These are phyloP conservation scores for Macaca mulatta DNA, from an alignment of 2,113 vertebrate species.

Conservation along the genomic window DNA sequence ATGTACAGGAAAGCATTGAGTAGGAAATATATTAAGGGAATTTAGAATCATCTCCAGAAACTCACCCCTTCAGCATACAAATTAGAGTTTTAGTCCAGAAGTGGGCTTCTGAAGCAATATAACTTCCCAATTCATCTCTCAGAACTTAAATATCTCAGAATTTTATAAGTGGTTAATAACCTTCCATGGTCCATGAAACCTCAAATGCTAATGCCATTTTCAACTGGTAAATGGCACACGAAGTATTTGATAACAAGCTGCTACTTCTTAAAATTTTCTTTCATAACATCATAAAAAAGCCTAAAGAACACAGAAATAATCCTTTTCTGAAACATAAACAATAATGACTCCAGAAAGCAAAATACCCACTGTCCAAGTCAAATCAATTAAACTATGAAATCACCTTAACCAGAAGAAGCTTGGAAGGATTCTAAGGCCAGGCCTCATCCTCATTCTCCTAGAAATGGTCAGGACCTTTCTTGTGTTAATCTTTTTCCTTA, in stretches of 20 bases:
- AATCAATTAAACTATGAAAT: slow-evolving; percentile 41
- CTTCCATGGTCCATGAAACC: slow-evolving; percentile 41
- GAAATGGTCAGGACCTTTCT: neutral
- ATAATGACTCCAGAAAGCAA: slow-evolving; percentile 34
- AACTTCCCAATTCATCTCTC: slow-evolving; percentile 67
- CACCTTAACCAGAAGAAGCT: neutral
- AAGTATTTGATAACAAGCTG: neutral
- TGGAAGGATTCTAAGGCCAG: neutral
- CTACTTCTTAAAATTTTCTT: neutral
- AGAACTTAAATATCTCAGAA: slow-evolving; percentile 54
- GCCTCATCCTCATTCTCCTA: neutral
- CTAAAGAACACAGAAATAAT: neutral
- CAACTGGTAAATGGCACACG: slow-evolving; percentile 40
- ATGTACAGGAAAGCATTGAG: neutral
- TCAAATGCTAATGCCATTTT: slow-evolving; percentile 50
- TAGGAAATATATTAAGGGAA: neutral
- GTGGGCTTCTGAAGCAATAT: slow-evolving; percentile 36
- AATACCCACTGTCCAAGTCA: neutral
- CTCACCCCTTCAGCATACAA: slow-evolving; percentile 40
- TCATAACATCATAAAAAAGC: neutral
- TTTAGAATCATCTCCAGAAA: slow-evolving; percentile 39
- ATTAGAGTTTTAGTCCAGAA: slow-evolving; percentile 27
- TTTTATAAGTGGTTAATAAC: slow-evolving; percentile 42
- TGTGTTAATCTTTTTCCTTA: neutral
- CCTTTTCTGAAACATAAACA: slow-evolving; percentile 20